These are phyloP conservation scores for Eudasyphora cyanicolor DNA, from an alignment of 2,888 invertebrate species.

Conservation along the genomic window DNA sequence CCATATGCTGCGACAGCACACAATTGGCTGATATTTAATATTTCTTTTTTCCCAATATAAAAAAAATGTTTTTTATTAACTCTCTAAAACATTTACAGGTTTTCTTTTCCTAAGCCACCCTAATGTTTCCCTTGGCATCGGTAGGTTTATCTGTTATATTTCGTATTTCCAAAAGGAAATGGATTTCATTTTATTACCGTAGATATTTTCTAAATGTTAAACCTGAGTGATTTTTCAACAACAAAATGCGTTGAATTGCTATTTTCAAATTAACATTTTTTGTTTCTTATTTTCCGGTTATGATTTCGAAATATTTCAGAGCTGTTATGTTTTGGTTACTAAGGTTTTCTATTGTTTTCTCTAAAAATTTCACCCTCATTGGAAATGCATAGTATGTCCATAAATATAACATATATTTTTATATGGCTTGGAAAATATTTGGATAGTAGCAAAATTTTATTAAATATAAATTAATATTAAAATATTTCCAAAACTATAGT, in stretches of 20 bases:
- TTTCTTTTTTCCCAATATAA: too few species aligned
- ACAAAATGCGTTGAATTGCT: slow-evolving; percentile 60
- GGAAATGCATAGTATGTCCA: too few species aligned
- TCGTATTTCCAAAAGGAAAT: slow-evolving; percentile 16
- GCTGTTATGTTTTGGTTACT: background rate
- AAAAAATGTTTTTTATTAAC: too few species aligned
- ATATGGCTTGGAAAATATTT: too few species aligned
- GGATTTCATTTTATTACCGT: slow-evolving; percentile 8
- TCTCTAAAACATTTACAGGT: too few species aligned
- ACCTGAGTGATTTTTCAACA: slow-evolving; percentile 57
- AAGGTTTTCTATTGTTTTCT: background rate
- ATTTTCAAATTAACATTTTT: slow-evolving; percentile 72
- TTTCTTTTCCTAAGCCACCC: slow-evolving; percentile 7
- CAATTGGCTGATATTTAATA: too few species aligned
- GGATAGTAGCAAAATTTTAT: too few species aligned
- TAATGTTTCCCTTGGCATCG: slow-evolving; percentile 37
- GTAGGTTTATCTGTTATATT: background rate
- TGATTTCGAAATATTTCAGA: slow-evolving; percentile 51
- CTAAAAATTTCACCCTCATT: slow-evolving; percentile 28
- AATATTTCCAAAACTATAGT: too few species aligned
- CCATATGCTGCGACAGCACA: too few species aligned
- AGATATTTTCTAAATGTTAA: slow-evolving; percentile 39
- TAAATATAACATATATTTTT: too few species aligned
- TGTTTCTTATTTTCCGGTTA: slow-evolving; percentile 74
- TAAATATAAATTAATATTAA: too few species aligned